Evolutionary conservation across 2,797 vertebrate genomes (phyloP), one percentile per base, ranked within the genome.

Genomic region (Notamacropus eugenii): DNA sequence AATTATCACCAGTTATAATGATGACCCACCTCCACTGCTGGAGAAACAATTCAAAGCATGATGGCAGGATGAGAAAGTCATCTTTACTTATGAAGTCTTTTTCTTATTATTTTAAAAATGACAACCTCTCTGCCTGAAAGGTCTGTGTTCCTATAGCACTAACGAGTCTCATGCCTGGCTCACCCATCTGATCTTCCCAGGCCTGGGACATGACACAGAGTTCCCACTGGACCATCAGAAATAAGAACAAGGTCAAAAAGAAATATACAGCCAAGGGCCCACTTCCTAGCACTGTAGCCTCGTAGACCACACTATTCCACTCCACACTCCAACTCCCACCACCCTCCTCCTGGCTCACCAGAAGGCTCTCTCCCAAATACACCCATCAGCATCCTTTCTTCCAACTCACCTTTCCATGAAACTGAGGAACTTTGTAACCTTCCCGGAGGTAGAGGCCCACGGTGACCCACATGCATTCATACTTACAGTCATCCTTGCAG

Each of bases 401-500:
- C 28, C 2, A 1, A 96, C 98, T 98, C 94, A 99, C 99, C 99
- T 99, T 99, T 95, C 99, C 99, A 0, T 99, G 99, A 98, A 99
- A 99, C 98, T 99, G 99, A 19, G 99, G 99, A 93, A 99, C 98
- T 34, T 97, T 98, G 98, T 99, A 99, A 13, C 99, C 99, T 93
- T 99, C 99, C 1, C 99, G 99, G 97, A 99, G 98, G 98, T 99
- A 99, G 56, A 99, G 99, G 54, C 99, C 99, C 96, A 99, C 99
- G 0, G 99, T 99, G 97, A 99, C 98, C 99, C 99, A 99, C 99
- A 99, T 99, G 98, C 99, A 99, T 97, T 99, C 99, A 95, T 99
- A 99, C 67, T 99, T 98, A 97, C 99, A 99, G 98, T 99, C 99
- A 0, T 99, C 99, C 0, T 98, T 98, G 97, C 99, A 99, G 1